Evolutionary conservation across 2,888 invertebrate species (phyloP).

Genomic region (Merodon equestris): DNA sequence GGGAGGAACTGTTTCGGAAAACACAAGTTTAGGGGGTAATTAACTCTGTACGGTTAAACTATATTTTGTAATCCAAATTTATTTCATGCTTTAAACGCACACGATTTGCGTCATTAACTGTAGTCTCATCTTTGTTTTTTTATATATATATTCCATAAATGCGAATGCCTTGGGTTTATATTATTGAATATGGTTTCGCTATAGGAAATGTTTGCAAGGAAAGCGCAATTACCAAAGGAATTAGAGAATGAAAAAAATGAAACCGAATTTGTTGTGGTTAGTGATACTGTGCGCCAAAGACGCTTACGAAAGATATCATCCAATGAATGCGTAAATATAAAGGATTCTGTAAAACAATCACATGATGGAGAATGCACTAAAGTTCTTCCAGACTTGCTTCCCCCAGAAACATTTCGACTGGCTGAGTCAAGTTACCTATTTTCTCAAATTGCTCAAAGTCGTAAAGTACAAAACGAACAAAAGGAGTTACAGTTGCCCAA

Average conservation of each 20-base stretch:
- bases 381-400: constrained; percentile 79
- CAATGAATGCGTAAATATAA: constrained; percentile 69
- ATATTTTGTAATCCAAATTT: constrained; percentile 36
- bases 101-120: constrained; percentile 45
- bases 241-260: constrained; percentile 73
- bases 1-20: constrained; percentile 45
- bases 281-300: constrained; percentile 83
- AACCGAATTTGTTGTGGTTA: constrained; percentile 82
- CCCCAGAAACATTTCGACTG: constrained; percentile 83
- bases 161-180: too few species aligned
- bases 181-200: too few species aligned
- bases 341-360: constrained; percentile 58
- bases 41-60: constrained; percentile 20
- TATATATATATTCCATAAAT: too few species aligned
- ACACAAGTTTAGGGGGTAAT: constrained; percentile 47
- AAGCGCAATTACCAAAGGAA: constrained; percentile 25
- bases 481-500: constrained; percentile 71
- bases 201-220: constrained; percentile 42
- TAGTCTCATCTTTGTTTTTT: too few species aligned
- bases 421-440: constrained; percentile 85
- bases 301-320: constrained; percentile 78
- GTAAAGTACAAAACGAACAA: constrained; percentile 10
- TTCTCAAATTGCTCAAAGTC: constrained; percentile 83
- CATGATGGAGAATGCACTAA: constrained; percentile 73
- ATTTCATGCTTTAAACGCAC: constrained; percentile 55